Conservation (phyloP, 2,113 vertebrate species). For the Tricholaema leucomelas region DNA sequence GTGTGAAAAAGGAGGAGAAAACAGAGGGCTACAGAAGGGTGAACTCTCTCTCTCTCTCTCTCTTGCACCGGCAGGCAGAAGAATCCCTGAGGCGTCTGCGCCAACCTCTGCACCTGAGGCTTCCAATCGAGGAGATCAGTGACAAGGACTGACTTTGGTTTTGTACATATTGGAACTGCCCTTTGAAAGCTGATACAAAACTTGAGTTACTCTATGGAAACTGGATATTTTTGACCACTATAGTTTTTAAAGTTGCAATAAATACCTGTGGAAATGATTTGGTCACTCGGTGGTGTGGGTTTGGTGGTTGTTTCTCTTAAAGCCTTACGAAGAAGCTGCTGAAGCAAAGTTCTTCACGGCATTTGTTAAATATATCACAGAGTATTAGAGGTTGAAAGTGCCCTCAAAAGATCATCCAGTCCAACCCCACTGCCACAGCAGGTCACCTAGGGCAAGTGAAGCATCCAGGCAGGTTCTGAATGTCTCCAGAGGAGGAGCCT, state of each 20-base stretch:
- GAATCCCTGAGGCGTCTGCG: constrained; percentile 82
- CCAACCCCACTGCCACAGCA: too few relatives aligned
- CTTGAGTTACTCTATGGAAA: background rate
- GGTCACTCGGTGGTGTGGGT: background rate
- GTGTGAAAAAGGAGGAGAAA: background rate
- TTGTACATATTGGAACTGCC: background rate
- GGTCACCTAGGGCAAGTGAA: too few relatives aligned
- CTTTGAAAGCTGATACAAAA: background rate
- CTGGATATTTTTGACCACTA: constrained; percentile 32
- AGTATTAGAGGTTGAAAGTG: too few relatives aligned
- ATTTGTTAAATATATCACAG: background rate
- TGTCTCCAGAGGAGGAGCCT: too few relatives aligned
- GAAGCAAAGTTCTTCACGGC: background rate
- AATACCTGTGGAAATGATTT: background rate
- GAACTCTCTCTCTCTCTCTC: background rate
- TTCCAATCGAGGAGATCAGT: constrained; percentile 80
- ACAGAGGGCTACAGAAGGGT: background rate
- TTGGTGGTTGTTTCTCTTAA: background rate
- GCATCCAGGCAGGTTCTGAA: too few relatives aligned
- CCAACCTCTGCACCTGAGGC: constrained; percentile 76
- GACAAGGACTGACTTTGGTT: constrained; percentile 69
- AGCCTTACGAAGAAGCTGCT: background rate
- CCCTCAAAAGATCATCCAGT: too few relatives aligned
- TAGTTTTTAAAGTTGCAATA: constrained; percentile 39
- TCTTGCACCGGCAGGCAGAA: constrained; percentile 77